Conservation (phyloP, 2,113 vertebrate species). For the Acinonyx jubatus region DNA sequence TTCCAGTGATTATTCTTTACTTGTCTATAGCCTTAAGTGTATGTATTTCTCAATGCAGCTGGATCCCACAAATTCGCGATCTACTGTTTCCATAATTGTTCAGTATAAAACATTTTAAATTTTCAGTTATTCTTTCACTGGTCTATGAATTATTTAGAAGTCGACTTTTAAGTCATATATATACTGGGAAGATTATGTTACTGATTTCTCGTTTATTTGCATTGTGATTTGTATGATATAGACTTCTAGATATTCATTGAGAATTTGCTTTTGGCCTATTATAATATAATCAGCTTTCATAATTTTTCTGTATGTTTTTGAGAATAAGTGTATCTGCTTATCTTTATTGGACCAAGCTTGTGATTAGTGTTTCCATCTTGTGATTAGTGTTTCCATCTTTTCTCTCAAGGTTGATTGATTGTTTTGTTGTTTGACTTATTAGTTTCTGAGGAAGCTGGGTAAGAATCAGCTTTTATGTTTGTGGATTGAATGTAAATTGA, state of each 20-base stretch:
- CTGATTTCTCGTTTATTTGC: neutral
- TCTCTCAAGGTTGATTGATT: neutral
- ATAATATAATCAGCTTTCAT: neutral
- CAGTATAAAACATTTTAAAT: neutral
- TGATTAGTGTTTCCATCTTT: neutral
- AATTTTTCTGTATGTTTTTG: neutral
- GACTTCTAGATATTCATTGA: neutral
- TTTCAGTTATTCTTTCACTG: neutral
- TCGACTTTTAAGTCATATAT: neutral
- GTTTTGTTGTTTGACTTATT: neutral
- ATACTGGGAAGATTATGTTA: neutral
- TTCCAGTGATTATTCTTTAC: neutral
- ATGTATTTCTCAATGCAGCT: neutral
- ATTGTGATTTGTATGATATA: neutral
- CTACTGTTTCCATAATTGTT: neutral
- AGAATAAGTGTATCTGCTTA: neutral
- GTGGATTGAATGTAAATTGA: neutral
- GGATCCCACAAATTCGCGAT: neutral
- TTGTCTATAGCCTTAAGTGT: neutral
- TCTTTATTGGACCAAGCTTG: neutral
- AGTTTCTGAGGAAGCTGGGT: neutral
- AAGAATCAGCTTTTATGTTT: neutral
- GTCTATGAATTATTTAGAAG: slow-evolving; percentile 5
- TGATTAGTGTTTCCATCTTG: neutral
- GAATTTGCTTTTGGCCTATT: neutral